Base-by-base conservation (phyloP, 2,888 invertebrate genomes). In the Oxystoma pomonae region DNA sequence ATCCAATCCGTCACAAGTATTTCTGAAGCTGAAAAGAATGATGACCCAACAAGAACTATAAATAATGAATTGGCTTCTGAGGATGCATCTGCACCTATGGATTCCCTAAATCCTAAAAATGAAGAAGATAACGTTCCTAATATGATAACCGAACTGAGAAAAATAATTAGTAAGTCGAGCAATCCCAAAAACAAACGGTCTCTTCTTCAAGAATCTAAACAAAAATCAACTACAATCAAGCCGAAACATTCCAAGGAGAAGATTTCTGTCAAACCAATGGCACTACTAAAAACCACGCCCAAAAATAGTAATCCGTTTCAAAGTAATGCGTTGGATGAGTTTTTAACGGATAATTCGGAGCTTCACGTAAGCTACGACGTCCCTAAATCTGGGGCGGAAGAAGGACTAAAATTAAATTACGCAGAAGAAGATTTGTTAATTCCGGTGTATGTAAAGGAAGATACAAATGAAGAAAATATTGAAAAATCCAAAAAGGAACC, bases 321-420 rank as follows among this genome's bases (percentile, higher is more conserved):
- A 2, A 83, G 83, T 66, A 80, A 82, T 58, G 74, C 77, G 0
- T 73, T 84, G n/a, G 83, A 85, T 60, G 81, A 82, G 3, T 84
- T 82, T 69, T 76, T 85, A 73, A 80, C 77, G 1, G 77, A 81
- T 65, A 80, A 82, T 68, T 74, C 81, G n/a, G 75, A 81, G 55
- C 76, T 81, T 61, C 78, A 81, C 65, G 77, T 80, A n/a, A 80
- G 79, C 66, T 80, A 79, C 65, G 71, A 76, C 60, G 75, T 81
- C 53, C 80, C 80, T 12, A 78, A 77, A 68, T 68, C 74, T 52
- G 73, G 73, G 7, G 77, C 78, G 1, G 78, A 78, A 68, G 75
- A 76, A 55, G 73, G 71, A 59, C 61, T 76, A 12, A 65, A 58
- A 51, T 65, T 69, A 22, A 61, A 56, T 55, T 63, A 70, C 65